Evolutionary conservation across 2,888 invertebrate genomes (phyloP).

Genomic region (Philopedon plagiatum): DNA sequence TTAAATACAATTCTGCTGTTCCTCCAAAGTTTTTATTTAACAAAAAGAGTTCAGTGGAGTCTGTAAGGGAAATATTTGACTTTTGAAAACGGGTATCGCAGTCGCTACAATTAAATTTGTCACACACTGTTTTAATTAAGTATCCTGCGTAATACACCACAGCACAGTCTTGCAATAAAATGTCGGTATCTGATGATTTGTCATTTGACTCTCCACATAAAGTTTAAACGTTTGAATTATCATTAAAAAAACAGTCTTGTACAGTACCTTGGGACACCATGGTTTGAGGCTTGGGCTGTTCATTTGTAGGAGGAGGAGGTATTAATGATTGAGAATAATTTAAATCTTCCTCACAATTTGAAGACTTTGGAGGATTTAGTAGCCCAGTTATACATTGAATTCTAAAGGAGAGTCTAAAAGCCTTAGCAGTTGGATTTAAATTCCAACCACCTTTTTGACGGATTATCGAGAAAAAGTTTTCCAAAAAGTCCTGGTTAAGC

Average conservation of each 20-base stretch:
- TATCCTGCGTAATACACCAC: not conserved
- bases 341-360: not conserved
- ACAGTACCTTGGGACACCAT: not conserved
- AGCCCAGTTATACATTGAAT: slow-evolving; percentile 3
- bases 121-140: not conserved
- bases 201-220: not conserved
- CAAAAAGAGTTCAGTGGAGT: not conserved
- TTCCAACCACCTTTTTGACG: slow-evolving; percentile 19
- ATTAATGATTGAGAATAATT: not conserved
- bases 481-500: not conserved
- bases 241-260: not conserved
- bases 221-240: not conserved
- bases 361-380: not conserved
- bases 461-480: not conserved
- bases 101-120: not conserved
- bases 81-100: not conserved
- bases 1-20: not conserved
- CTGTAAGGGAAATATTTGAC: not conserved
- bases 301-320: not conserved
- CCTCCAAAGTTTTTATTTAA: not conserved
- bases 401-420: slow-evolving; percentile 5
- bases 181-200: not conserved
- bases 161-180: not conserved
- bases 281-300: not conserved
- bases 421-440: slow-evolving; percentile 12